phyloP scores from a whole-genome alignment of 2,888 invertebrate genomes.

The Drosophila buzzatii region DNA sequence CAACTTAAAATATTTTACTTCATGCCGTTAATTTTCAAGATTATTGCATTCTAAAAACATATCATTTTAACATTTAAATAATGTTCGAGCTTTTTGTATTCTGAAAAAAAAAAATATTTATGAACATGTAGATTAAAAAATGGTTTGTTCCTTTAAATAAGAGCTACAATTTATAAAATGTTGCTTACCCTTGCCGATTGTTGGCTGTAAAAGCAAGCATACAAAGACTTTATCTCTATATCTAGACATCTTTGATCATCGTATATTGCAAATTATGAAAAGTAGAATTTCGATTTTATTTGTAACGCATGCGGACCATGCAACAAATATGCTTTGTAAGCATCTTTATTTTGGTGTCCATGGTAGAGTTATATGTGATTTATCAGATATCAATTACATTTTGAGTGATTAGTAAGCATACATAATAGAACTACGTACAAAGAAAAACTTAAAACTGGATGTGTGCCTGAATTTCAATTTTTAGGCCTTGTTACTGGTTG shows the following conservation, averaged over 20 bases:
- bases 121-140: no score
- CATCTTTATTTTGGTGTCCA: slow-evolving; percentile 61
- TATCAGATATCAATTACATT: slow-evolving; percentile 35
- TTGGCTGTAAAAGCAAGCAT: not conserved
- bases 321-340: slow-evolving; percentile 56
- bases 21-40: no score
- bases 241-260: not conserved
- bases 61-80: not conserved
- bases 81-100: no score
- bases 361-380: slow-evolving; percentile 7
- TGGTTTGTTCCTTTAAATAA: not conserved
- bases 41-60: not conserved
- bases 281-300: slow-evolving; percentile 1
- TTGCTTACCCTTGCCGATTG: slow-evolving; percentile 10
- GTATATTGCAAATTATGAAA: not conserved
- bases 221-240: not conserved
- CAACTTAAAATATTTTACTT: no score
- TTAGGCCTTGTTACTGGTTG: slow-evolving; percentile 33
- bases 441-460: slow-evolving; percentile 51
- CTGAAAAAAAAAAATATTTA: no score
- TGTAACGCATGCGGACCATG: slow-evolving; percentile 34
- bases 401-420: slow-evolving; percentile 32
- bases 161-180: not conserved
- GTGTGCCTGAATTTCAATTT: slow-evolving; percentile 13
- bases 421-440: slow-evolving; percentile 43